Evolutionary conservation across 2,113 vertebrate species (phyloP).

Genomic region (Psophia crepitans): DNA sequence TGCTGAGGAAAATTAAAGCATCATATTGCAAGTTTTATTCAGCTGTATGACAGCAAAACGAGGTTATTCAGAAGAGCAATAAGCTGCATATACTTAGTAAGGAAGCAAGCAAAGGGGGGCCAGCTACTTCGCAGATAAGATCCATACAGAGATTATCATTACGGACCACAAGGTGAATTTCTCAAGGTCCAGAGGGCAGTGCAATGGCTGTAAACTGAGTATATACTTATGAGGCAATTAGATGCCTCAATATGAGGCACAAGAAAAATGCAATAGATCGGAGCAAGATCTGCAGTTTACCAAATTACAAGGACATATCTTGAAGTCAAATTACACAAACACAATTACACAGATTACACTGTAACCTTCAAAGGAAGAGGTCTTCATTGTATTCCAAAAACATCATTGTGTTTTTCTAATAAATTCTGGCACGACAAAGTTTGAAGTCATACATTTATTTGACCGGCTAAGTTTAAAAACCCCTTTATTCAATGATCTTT

Average conservation of each 20-base stretch:
- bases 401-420: constrained; percentile 16
- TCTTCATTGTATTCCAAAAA: constrained; percentile 29
- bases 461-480: constrained; percentile 21
- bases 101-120: constrained; percentile 50
- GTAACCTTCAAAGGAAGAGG: constrained; percentile 46
- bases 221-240: constrained; percentile 25
- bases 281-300: constrained; percentile 46
- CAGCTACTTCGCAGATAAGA: constrained; percentile 63
- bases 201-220: neutral
- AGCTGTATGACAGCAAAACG: neutral
- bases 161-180: constrained; percentile 36
- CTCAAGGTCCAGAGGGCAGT: constrained; percentile 13
- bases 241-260: neutral
- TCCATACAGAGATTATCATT: constrained; percentile 40
- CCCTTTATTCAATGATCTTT: constrained; percentile 27
- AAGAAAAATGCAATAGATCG: constrained; percentile 10
- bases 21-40: neutral
- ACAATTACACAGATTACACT: constrained; percentile 54
- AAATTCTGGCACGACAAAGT: constrained; percentile 36
- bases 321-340: constrained; percentile 48
- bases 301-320: constrained; percentile 32
- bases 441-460: constrained; percentile 45
- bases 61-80: constrained; percentile 60
- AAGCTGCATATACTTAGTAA: constrained; percentile 32
- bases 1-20: neutral